Evolutionary conservation across 2,113 vertebrate genomes (phyloP).

Genomic region (Coracopsis vasa): DNA sequence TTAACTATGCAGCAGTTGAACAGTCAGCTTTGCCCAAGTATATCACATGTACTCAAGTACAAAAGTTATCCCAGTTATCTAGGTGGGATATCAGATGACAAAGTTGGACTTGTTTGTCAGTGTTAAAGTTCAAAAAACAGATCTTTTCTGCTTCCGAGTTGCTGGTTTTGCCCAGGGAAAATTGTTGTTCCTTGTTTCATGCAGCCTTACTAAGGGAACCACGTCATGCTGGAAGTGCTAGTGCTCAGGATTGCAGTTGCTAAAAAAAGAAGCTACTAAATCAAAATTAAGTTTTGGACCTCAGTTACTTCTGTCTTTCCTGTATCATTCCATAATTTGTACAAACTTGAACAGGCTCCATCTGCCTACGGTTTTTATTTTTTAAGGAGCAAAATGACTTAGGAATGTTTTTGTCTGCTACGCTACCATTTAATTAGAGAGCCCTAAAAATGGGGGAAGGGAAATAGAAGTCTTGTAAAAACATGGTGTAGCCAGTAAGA

Average conservation of each 20-base stretch:
- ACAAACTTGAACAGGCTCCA: not conserved
- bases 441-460: not conserved
- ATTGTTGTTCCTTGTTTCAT: not conserved
- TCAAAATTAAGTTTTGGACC: not conserved
- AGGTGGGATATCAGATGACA: not conserved
- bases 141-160: not conserved
- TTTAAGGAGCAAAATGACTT: not conserved
- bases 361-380: not conserved
- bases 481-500: not conserved
- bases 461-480: not conserved
- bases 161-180: not conserved
- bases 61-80: not conserved
- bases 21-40: not conserved
- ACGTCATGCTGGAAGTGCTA: not conserved
- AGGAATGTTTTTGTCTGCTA: not conserved
- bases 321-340: not conserved
- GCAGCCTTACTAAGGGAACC: not conserved
- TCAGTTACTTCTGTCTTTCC: not conserved
- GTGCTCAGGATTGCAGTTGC: not conserved
- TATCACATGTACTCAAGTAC: not conserved
- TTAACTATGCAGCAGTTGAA: not conserved
- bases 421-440: not conserved
- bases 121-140: not conserved
- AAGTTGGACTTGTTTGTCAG: not conserved
- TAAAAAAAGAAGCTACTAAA: not conserved